Percentiles rank a stretch among this genome's conserved stretches.
Evolutionary conservation across 2,797 vertebrate genomes (phyloP).

Genomic region (Cercopithecus mitis): DNA sequence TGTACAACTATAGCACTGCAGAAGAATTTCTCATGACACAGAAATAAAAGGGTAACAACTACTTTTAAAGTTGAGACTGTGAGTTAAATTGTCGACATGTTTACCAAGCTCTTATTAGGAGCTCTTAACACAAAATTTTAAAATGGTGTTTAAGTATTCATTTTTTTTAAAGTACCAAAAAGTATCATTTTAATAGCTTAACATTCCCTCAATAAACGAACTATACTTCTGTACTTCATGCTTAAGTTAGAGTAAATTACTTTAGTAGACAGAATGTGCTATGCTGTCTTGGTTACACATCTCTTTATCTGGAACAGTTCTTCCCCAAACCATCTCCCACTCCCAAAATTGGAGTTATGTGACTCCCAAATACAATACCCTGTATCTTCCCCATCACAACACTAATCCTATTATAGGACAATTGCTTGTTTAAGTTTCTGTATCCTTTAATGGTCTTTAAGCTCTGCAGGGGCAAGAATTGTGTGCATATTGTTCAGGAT

Average conservation of each 20-base stretch:
- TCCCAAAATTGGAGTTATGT: background rate
- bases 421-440: background rate
- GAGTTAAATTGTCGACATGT: slow-evolving; percentile 18
- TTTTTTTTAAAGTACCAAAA: slow-evolving; percentile 43
- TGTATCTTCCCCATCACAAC: background rate
- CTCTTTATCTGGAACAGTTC: background rate
- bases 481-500: background rate
- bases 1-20: background rate
- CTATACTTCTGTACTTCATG: background rate
- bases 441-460: background rate
- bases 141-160: slow-evolving; percentile 33
- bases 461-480: background rate
- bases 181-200: background rate
- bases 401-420: background rate
- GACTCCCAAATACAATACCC: background rate
- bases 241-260: background rate
- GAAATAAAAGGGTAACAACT: slow-evolving; percentile 15
- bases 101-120: slow-evolving; percentile 33
- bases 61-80: background rate
- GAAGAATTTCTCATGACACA: background rate
- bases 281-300: background rate
- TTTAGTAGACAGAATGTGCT: background rate
- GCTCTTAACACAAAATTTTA: slow-evolving; percentile 12
- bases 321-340: background rate
- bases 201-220: slow-evolving; percentile 5